A percentile compares a stretch with the other conserved stretches of the same genome.
Evolutionary conservation across 1,140 invertebrate species (phyloP).

Genomic region (Aphidius gifuensis): DNA sequence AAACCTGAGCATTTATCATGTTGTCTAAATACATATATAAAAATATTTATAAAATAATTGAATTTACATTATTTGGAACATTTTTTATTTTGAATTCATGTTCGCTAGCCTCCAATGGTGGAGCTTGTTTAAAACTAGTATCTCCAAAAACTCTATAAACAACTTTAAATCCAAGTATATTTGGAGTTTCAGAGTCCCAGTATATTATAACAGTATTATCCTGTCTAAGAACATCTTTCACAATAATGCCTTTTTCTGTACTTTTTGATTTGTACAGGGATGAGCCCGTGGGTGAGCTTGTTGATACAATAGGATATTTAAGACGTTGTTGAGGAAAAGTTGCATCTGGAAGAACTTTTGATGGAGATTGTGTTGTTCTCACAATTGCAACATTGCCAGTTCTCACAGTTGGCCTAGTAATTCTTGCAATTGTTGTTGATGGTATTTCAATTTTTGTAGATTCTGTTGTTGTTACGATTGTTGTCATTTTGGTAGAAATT

Average conservation of each 20-base stretch:
- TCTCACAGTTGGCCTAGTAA: constrained; percentile 40
- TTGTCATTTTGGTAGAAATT: constrained; percentile 24
- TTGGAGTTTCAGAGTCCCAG: constrained; percentile 83
- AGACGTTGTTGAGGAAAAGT: constrained; percentile 51
- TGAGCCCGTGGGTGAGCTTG: constrained; percentile 56
- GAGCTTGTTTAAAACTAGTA: constrained; percentile 83
- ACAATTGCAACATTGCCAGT: constrained; percentile 52
- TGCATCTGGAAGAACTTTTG: constrained; percentile 37
- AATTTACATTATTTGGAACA: constrained; percentile 75
- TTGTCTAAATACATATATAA: constrained; percentile 17
- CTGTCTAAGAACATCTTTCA: constrained; percentile 80
- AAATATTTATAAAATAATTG: constrained; percentile 12
- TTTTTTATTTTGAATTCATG: constrained; percentile 90
- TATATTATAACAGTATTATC: constrained; percentile 86
- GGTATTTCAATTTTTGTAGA: constrained; percentile 30
- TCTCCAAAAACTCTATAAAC: constrained; percentile 88
- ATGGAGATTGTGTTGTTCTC: constrained; percentile 43
- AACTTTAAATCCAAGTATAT: constrained; percentile 83
- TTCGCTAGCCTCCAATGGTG: constrained; percentile 81
- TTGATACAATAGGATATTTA: constrained; percentile 64
- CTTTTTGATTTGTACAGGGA: constrained; percentile 61
- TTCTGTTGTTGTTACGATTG: constrained; percentile 27
- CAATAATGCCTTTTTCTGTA: constrained; percentile 74
- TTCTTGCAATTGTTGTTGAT: constrained; percentile 36
- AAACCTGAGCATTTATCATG: constrained; percentile 4